Conservation (phyloP, 2,113 vertebrate species). For the Ptilonorhynchus violaceus region DNA sequence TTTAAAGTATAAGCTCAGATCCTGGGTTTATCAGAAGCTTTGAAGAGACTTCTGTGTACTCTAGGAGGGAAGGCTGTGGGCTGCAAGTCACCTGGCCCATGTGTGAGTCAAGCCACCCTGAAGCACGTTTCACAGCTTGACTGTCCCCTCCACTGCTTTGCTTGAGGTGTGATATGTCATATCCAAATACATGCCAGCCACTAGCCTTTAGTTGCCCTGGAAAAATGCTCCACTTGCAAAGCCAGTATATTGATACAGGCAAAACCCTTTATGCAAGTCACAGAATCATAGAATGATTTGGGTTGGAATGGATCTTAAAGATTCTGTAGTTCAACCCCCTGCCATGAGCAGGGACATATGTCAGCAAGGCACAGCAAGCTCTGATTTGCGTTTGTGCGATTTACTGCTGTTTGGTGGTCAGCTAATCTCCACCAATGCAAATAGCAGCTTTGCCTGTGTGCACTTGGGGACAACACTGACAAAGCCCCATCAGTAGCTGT, state of each 20-base stretch:
- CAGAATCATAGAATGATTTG: not conserved
- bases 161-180: not conserved
- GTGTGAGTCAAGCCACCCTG: not conserved
- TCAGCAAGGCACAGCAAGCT: not conserved
- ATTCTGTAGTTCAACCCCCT: fast-evolving
- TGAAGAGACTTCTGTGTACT: not conserved
- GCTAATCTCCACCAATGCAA: constrained; percentile 40
- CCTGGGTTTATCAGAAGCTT: not conserved
- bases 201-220: not conserved
- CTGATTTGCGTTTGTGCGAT: constrained; percentile 21
- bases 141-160: not conserved
- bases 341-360: not conserved
- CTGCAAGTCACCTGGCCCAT: fast-evolving
- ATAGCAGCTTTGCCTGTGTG: not conserved
- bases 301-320: not conserved
- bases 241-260: not conserved
- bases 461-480: not conserved
- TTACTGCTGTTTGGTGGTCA: not conserved
- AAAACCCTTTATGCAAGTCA: not conserved
- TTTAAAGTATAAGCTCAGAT: not conserved
- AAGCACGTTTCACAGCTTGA: not conserved
- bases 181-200: not conserved
- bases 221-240: not conserved
- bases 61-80: not conserved
- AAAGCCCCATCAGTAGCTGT: constrained; percentile 2